These are phyloP conservation scores for Nettapus auritus DNA, from an alignment of 2,113 vertebrate genomes.

Conservation along the genomic window DNA sequence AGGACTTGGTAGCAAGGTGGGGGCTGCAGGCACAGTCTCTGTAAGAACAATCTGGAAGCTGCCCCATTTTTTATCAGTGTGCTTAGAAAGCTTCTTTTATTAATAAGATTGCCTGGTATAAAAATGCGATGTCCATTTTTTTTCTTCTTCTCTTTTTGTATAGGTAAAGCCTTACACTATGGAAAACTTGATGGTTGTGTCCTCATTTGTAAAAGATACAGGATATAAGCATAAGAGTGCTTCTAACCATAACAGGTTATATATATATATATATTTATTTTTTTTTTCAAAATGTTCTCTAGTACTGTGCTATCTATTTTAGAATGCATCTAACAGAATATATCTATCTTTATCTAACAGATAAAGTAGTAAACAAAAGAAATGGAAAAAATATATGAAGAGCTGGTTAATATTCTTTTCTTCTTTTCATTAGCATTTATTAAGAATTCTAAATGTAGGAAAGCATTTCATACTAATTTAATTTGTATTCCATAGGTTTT, in stretches of 20 bases:
- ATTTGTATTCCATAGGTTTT: neutral
- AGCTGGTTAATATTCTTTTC: neutral
- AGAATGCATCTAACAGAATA: neutral
- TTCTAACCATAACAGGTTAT: neutral
- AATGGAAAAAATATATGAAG: neutral
- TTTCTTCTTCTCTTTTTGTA: neutral
- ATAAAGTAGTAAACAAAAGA: neutral
- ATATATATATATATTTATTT: neutral
- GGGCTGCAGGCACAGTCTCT: neutral
- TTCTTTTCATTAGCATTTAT: neutral
- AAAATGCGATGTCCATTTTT: neutral
- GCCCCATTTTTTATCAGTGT: neutral
- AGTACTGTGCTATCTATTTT: neutral
- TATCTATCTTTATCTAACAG: neutral
- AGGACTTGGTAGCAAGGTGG: neutral
- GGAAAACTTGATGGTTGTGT: neutral
- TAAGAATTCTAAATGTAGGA: neutral
- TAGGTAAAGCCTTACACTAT: neutral
- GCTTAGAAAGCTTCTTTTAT: neutral
- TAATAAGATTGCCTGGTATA: neutral
- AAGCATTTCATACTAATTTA: neutral
- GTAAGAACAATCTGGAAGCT: neutral
- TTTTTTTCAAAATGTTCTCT: neutral
- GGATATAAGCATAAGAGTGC: neutral
- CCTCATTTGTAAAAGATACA: neutral